Percentiles rank a stretch among this genome's conserved stretches.
These are phyloP conservation scores for Turnix velox DNA, from an alignment of 2,113 vertebrate genomes.

Conservation along the genomic window DNA sequence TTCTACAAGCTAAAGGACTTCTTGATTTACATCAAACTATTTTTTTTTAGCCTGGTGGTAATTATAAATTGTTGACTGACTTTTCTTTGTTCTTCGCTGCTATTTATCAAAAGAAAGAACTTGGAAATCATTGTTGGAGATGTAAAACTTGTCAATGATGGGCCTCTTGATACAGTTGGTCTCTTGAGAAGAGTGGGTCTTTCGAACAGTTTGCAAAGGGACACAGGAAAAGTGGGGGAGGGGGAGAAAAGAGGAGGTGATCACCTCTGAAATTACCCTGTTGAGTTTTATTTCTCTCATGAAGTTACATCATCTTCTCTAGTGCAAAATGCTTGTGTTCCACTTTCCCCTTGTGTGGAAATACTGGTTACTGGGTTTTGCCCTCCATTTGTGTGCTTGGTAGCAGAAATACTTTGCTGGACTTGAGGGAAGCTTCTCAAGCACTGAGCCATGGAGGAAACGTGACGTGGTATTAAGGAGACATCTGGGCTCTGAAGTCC, in stretches of 20 bases:
- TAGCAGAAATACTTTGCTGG: neutral
- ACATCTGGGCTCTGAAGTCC: neutral
- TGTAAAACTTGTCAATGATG: neutral
- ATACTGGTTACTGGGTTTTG: neutral
- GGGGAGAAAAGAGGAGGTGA: neutral
- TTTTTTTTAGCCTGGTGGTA: slow-evolving; percentile 62
- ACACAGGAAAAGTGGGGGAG: neutral
- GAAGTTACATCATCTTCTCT: slow-evolving; percentile 39
- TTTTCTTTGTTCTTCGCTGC: slow-evolving; percentile 58
- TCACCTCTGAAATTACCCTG: neutral
- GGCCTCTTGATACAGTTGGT: neutral
- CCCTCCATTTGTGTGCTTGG: neutral
- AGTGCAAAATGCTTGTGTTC: neutral
- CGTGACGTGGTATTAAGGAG: neutral
- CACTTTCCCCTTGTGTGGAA: neutral
- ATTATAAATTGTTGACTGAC: slow-evolving; percentile 22
- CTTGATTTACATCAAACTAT: slow-evolving; percentile 9
- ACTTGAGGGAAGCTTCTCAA: neutral
- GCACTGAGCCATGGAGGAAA: neutral
- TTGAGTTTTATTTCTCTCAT: neutral
- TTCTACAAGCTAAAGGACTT: slow-evolving; percentile 16
- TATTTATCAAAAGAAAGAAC: slow-evolving; percentile 46
- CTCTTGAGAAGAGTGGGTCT: neutral
- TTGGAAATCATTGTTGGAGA: neutral
- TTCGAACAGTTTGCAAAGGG: neutral